Percentiles rank a stretch among this genome's conserved stretches.
Evolutionary conservation across 1,140 invertebrate species (phyloP).

Genomic region (Anagrus nilaparvatae): DNA sequence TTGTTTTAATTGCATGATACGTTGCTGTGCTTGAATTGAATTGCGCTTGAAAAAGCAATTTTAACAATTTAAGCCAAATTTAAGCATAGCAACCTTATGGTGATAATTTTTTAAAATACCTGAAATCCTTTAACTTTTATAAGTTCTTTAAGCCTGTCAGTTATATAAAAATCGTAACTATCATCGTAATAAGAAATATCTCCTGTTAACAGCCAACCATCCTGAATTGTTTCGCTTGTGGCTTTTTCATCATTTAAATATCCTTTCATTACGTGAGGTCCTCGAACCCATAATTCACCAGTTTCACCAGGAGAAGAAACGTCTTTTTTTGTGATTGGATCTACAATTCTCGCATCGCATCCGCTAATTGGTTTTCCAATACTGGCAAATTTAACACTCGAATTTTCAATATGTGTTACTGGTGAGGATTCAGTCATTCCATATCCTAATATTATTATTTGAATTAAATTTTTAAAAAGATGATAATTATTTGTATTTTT

Average conservation of each 20-base stretch:
- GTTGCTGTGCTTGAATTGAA: too few relatives aligned
- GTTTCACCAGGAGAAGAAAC: conserved; percentile 33
- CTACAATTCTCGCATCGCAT: conserved; percentile 49
- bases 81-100: too few relatives aligned
- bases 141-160: conserved; percentile 79
- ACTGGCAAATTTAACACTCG: conserved; percentile 35
- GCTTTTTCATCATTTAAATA: conserved; percentile 67
- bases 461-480: too few relatives aligned
- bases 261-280: conserved; percentile 62
- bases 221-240: conserved; percentile 54
- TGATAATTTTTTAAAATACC: too few relatives aligned
- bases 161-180: conserved; percentile 61
- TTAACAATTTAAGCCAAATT: too few relatives aligned
- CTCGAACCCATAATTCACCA: conserved; percentile 56
- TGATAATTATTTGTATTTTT: too few relatives aligned
- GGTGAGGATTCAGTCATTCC: conserved; percentile 48
- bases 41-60: too few relatives aligned
- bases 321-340: conserved; percentile 38
- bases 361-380: conserved; percentile 46
- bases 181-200: conserved; percentile 73
- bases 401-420: conserved; percentile 29
- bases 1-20: too few relatives aligned
- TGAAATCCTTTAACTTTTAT: conserved; percentile 78
- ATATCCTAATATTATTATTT: conserved; percentile 37
- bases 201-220: conserved; percentile 74